Evolutionary conservation across 2,888 invertebrate species (phyloP).

Genomic region (Diploptera punctata): DNA sequence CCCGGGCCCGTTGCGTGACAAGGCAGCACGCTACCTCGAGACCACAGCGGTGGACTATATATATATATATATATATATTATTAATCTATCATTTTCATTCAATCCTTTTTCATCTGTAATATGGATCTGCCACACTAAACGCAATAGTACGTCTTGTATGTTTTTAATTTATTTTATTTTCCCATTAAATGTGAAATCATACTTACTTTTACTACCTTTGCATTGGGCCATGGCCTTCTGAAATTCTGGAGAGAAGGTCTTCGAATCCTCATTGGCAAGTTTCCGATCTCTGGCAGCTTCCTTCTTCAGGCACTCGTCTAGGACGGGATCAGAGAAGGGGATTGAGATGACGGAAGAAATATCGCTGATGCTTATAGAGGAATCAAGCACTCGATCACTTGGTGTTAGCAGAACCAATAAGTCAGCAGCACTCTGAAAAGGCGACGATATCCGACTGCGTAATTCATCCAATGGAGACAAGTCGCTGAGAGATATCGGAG

Average conservation of each 20-base stretch:
- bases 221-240: conserved; percentile 3
- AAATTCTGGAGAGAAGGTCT: conserved; percentile 17
- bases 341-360: conserved; percentile 22
- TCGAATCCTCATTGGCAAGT: neutral
- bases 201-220: neutral
- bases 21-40: too few relatives aligned
- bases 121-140: too few relatives aligned
- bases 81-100: too few relatives aligned
- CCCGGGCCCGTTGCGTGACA: too few relatives aligned
- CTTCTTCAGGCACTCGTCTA: neutral
- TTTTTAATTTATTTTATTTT: too few relatives aligned
- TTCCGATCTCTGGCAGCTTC: neutral
- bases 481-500: neutral
- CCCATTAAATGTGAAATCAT: too few relatives aligned
- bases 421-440: conserved; percentile 9
- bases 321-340: conserved; percentile 29
- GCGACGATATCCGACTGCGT: too few relatives aligned
- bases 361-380: conserved; percentile 9
- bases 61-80: too few relatives aligned
- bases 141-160: too few relatives aligned
- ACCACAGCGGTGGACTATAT: too few relatives aligned
- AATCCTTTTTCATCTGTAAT: too few relatives aligned
- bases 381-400: conserved; percentile 10
- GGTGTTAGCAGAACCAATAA: conserved; percentile 23
- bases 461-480: neutral